phyloP scores from a whole-genome alignment of 2,113 vertebrate genomes.

The Xerus inauris region DNA sequence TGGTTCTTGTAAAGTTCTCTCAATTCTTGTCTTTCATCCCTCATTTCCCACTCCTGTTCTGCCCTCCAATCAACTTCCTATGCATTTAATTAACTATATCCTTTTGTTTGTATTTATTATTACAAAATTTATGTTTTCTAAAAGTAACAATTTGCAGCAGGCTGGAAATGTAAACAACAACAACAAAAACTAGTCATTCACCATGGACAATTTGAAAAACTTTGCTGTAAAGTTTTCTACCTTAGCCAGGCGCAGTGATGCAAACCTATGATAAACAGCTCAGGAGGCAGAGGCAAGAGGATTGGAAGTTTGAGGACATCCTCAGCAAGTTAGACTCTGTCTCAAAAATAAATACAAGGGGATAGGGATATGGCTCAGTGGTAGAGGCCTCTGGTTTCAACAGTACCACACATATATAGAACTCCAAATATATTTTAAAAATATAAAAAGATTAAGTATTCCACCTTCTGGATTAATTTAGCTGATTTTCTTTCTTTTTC shows the following conservation, averaged over 20 bases:
- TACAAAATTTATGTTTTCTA: slow-evolving; percentile 25
- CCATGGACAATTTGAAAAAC: background rate
- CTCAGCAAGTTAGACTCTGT: background rate
- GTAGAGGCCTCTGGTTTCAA: background rate
- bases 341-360: background rate
- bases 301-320: background rate
- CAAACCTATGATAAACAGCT: background rate
- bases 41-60: background rate
- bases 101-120: slow-evolving; percentile 29
- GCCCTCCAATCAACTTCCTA: background rate
- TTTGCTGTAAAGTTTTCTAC: background rate
- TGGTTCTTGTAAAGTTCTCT: background rate
- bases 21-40: background rate
- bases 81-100: background rate
- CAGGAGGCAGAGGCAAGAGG: background rate
- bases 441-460: background rate
- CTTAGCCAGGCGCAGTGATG: background rate
- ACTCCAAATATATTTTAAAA: no score
- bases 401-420: no score
- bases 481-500: no score
- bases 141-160: background rate
- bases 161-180: background rate
- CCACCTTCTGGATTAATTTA: background rate
- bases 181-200: background rate
- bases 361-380: background rate